These are phyloP conservation scores for Megalopta genalis DNA, from an alignment of 1,140 invertebrate species.

Conservation along the genomic window DNA sequence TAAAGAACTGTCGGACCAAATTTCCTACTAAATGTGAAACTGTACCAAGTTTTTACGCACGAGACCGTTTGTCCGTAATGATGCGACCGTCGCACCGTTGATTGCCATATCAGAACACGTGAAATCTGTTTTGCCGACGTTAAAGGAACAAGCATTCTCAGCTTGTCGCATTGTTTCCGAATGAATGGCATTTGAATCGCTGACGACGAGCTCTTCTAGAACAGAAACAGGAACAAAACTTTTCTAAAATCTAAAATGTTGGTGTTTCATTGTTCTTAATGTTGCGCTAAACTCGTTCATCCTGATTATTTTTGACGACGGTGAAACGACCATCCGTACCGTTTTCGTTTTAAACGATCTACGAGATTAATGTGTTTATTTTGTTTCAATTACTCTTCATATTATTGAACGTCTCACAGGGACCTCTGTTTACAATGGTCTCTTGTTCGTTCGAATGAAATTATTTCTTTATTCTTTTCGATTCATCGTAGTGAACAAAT, in stretches of 20 bases:
- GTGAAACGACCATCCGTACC: neutral
- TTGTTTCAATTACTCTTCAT: no score
- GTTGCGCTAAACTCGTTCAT: neutral
- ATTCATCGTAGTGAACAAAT: neutral
- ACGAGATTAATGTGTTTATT: neutral
- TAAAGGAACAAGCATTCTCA: neutral
- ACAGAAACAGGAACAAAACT: neutral
- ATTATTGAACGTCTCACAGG: neutral
- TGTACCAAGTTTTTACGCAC: constrained; percentile 40
- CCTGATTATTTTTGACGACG: neutral
- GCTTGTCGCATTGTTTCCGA: neutral
- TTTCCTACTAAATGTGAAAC: constrained; percentile 73
- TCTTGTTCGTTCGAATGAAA: neutral
- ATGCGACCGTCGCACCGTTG: constrained; percentile 19
- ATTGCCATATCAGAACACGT: constrained; percentile 17
- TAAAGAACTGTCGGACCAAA: constrained; percentile 73
- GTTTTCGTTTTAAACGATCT: neutral
- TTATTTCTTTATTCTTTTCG: neutral
- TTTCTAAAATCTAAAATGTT: neutral
- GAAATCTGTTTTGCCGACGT: neutral
- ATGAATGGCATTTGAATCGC: constrained; percentile 8
- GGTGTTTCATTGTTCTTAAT: neutral
- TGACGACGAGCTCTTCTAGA: neutral
- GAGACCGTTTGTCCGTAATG: constrained; percentile 23
- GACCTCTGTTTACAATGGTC: neutral